phyloP scores from a whole-genome alignment of 2,888 invertebrate species.

The Drosophila gaucha region DNA sequence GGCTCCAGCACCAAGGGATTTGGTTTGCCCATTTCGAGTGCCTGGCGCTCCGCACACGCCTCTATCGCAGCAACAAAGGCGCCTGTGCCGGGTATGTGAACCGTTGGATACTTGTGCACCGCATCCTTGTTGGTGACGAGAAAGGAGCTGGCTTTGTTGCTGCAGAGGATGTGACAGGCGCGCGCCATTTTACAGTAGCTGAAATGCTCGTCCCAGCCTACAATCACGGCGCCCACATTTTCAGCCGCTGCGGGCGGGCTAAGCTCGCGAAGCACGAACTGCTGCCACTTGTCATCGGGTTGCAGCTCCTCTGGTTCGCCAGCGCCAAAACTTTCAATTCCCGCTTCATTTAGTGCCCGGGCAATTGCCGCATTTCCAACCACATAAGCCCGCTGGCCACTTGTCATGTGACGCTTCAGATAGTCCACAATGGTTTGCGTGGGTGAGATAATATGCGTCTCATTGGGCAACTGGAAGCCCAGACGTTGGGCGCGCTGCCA shows the following conservation, averaged over 20 bases:
- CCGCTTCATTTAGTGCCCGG: conserved; percentile 91
- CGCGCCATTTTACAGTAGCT: conserved; percentile 95
- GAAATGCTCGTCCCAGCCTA: conserved; percentile 97
- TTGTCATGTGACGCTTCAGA: conserved; percentile 87
- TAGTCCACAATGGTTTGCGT: conserved; percentile 92
- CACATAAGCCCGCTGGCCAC: conserved; percentile 90
- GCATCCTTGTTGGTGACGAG: conserved; percentile 97
- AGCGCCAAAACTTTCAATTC: conserved; percentile 89
- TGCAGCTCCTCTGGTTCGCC: conserved; percentile 47
- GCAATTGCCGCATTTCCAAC: conserved; percentile 92
- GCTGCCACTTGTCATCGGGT: conserved; percentile 85
- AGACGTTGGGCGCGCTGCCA: conserved; percentile 89
- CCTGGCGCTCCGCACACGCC: conserved; percentile 90
- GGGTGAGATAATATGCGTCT: conserved; percentile 92
- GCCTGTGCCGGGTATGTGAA: conserved; percentile 92
- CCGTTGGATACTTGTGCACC: conserved; percentile 90
- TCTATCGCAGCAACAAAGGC: conserved; percentile 93
- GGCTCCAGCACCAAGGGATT: conserved; percentile 91
- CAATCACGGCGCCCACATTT: conserved; percentile 94
- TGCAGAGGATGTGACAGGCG: conserved; percentile 92
- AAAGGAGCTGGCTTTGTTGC: conserved; percentile 91
- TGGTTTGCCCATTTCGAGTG: conserved; percentile 96
- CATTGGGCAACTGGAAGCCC: conserved; percentile 89
- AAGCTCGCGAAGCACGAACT: conserved; percentile 86
- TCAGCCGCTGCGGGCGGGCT: conserved; percentile 87